Evolutionary conservation across 1,140 invertebrate species (phyloP), one percentile per base, ranked within the genome.

Genomic region (Andrena cerasifolii): DNA sequence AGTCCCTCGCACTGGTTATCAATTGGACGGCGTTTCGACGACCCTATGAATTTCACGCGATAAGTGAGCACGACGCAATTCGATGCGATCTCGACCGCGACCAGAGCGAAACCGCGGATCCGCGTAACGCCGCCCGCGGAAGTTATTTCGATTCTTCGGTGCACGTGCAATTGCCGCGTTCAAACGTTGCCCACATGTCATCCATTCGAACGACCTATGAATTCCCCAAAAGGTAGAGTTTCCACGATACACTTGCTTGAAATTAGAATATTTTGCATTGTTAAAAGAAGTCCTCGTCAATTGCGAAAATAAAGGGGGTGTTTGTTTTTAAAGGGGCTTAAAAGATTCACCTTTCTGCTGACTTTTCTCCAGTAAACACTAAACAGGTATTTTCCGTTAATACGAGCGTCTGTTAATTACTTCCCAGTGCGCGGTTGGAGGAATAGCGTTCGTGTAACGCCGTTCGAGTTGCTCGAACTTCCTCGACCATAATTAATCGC

Each of bases 401-500:
- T n/a, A n/a, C 31, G 18, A 21, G 28, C 16, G 5, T 63, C n/a
- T 12, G 54, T 33, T 58, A 58, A 58, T 58, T 58, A 18, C 28
- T 58, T n/a, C 54, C 16, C 28, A 40, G n/a, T n/a, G 21, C 21
- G 21, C 8, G n/a, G 21, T 49, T n/a, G n/a, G n/a, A 24, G n/a
- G 16, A 1, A 4, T n/a, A n/a, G 21, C 45, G 45, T 59, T 33
- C 43, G 5, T 2, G 54, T 33, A 18, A 49, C 26, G 26, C 12
- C 12, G 16, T 51, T 31, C 26, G 61, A 62, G 45, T 47, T 31
- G 36, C 36, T 47, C n/a, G 14, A 70, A 28, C 10, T 8, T 12
- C 33, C 12, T 2, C 12, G 28, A 18, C 18, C n/a, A 58, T 59
- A 59, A 71, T 72, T 74, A 74, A 66, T 75, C 51, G n/a, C 36